phyloP scores from a whole-genome alignment of 2,113 vertebrate genomes.

The Platysteira castanea region DNA sequence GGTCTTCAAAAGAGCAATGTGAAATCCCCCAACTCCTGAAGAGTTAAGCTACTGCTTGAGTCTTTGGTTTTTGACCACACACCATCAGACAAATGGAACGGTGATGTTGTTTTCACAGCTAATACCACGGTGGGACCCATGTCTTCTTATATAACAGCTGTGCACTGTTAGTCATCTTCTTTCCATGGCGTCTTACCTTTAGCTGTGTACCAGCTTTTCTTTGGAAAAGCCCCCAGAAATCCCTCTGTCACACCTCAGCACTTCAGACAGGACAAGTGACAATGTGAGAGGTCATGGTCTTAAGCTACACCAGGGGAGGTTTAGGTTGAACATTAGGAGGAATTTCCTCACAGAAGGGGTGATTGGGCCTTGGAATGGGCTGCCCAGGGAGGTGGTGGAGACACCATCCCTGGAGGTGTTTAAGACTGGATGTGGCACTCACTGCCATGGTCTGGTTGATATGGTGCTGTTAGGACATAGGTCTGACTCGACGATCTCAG shows the following conservation, averaged over 20 bases:
- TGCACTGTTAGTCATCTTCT: not conserved
- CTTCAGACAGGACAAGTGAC: not conserved
- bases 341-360: not conserved
- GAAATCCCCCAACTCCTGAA: not conserved
- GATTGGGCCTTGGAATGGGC: no score
- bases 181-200: not conserved
- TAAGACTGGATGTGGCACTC: not conserved
- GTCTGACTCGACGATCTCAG: not conserved
- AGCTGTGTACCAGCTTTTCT: not conserved
- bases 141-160: not conserved
- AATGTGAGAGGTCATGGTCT: accelerated
- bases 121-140: accelerated
- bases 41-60: not conserved
- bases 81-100: not conserved
- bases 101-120: not conserved
- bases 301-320: not conserved
- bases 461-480: accelerated
- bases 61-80: not conserved
- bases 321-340: not conserved
- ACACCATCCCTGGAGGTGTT: accelerated
- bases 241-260: accelerated
- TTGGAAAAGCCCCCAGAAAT: not conserved
- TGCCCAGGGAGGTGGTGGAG: not conserved
- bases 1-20: not conserved
- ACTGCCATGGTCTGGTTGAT: accelerated